Base-by-base conservation (phyloP, 2,888 invertebrate genomes). In the Dermolepida albohirtum region DNA sequence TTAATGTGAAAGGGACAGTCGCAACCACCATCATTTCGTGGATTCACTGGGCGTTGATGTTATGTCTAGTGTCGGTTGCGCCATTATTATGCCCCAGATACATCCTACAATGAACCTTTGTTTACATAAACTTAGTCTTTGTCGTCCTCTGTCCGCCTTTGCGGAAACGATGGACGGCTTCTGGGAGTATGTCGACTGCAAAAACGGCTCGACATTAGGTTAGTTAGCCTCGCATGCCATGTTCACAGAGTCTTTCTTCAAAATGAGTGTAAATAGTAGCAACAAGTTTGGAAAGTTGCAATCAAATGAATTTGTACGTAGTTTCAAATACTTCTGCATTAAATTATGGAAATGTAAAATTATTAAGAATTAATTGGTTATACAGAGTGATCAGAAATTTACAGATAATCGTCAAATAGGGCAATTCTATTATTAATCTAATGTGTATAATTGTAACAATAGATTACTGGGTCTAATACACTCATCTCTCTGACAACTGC, bases 1-100 rank as follows among this genome's bases (percentile, higher is more conserved):
- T 59, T 59, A 59, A 59, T 59, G 59, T 16, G 59, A 59, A 59
- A 59, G 59, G 47, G 47, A 47, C 59, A 47, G 59, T 59, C 27
- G 29, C 16, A 39, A 16, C 39, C 16, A 14, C 44, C 44, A 49
- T 22, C 49, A 8, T 22, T 10, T 11, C 22, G 34, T 34, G 34
- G 34, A 39, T 34, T 54, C 34, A n/a, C 14, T 7, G 52, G 12
- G 34, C 39, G 52, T 54, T 54, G 52, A 54, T 54, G 52, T 39
- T 39, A 44, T 14, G 44, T 44, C 14, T 14, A 5, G 49, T 34
- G 34, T 11, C 49, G 49, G 14, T 49, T 27, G 12, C 12, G 51
- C 27, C 27, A 17, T 17, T 34, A 27, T 27, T 27, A 51, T 7
- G 29, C 29, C 22, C 17, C 11, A 17, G 51, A 27, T 27, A 22